These are phyloP conservation scores for Erpornis zantholeuca DNA, from an alignment of 2,113 vertebrate species.

Conservation along the genomic window DNA sequence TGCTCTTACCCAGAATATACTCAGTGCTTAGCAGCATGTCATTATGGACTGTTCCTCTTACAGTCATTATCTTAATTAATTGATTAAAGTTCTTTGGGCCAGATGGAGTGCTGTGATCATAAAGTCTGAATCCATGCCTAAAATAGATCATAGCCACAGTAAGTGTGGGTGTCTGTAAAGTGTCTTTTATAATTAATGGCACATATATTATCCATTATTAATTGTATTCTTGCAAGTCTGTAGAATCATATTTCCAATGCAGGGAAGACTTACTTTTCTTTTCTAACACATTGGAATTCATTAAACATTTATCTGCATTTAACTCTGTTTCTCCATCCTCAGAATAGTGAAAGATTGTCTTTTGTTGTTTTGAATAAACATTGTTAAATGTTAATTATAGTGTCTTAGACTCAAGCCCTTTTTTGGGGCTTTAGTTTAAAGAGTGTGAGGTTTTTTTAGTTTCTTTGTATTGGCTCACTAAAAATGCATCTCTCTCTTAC, in stretches of 20 bases:
- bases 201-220: not conserved
- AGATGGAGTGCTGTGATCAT: not conserved
- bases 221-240: not conserved
- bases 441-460: too few species aligned
- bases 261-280: not conserved
- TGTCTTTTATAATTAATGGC: not conserved
- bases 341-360: not conserved
- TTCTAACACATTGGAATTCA: not conserved
- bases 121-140: not conserved
- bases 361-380: not conserved
- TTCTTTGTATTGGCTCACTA: not conserved
- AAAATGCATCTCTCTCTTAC: not conserved
- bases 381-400: not conserved
- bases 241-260: not conserved
- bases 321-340: not conserved
- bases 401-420: not conserved
- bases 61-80: not conserved
- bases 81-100: not conserved
- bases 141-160: not conserved
- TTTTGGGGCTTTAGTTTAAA: not conserved
- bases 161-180: not conserved
- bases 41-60: not conserved
- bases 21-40: not conserved
- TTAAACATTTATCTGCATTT: not conserved
- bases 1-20: not conserved